phyloP scores from a whole-genome alignment of 2,888 invertebrate species.

The Standfussiana lucernea region DNA sequence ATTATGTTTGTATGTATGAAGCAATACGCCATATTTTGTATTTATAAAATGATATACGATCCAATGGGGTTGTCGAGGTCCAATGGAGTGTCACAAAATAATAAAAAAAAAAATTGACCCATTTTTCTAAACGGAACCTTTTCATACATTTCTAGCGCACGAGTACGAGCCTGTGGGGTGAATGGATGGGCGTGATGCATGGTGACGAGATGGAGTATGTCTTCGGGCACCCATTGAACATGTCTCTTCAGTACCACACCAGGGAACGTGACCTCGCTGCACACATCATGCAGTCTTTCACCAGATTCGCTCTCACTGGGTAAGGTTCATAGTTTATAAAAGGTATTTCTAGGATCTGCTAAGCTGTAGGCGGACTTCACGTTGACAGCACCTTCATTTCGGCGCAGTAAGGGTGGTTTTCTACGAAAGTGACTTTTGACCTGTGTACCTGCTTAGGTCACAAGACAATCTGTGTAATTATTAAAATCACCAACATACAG shows the following conservation, averaged over 20 bases:
- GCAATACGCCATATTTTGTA: slow-evolving; percentile 9
- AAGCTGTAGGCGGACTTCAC: background rate
- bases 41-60: slow-evolving; percentile 15
- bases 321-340: slow-evolving; percentile 87
- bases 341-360: background rate
- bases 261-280: slow-evolving; percentile 96
- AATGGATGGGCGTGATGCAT: slow-evolving; percentile 99
- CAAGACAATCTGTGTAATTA: background rate
- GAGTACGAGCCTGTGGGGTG: slow-evolving; percentile 98
- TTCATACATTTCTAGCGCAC: slow-evolving; percentile 93
- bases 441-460: background rate
- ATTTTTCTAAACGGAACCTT: background rate
- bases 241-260: slow-evolving; percentile 95
- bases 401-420: background rate
- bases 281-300: slow-evolving; percentile 97
- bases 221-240: slow-evolving; percentile 98
- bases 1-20: background rate
- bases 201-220: slow-evolving; percentile 99
- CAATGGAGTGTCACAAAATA: too few relatives aligned
- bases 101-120: background rate
- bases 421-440: too few relatives aligned
- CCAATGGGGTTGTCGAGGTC: background rate
- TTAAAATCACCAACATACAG: background rate
- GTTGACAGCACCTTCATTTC: background rate
- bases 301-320: slow-evolving; percentile 98